Conservation (phyloP, 53 echinoderm and acorn worm species). For the Antedon mediterranea region DNA sequence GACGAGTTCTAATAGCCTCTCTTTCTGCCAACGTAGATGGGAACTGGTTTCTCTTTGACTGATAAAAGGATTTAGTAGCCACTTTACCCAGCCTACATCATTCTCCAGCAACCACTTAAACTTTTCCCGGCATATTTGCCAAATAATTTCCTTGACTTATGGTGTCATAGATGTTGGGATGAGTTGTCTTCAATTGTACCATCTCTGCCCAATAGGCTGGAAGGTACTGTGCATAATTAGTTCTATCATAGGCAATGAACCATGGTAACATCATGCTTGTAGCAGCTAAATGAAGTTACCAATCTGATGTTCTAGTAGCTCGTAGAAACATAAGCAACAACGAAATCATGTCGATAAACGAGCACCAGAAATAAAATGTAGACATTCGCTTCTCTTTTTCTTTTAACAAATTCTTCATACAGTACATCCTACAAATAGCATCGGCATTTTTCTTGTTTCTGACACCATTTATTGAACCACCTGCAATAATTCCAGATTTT, state of each 20-base stretch:
- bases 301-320: constrained; percentile 24
- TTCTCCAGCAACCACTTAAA: constrained; percentile 33
- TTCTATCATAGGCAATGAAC: constrained; percentile 45
- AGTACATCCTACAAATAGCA: constrained; percentile 20
- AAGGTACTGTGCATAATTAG: constrained; percentile 40
- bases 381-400: background rate
- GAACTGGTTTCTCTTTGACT: too few relatives aligned
- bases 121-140: constrained; percentile 8
- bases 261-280: constrained; percentile 37
- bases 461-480: constrained; percentile 19
- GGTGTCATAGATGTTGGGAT: constrained; percentile 24
- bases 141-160: constrained; percentile 10
- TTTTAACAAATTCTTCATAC: constrained; percentile 14
- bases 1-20: too few relatives aligned
- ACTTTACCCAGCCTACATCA: constrained; percentile 23
- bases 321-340: constrained; percentile 12
- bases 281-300: constrained; percentile 39
- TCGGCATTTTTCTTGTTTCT: constrained; percentile 25
- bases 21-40: too few relatives aligned
- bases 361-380: constrained; percentile 22
- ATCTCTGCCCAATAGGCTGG: constrained; percentile 50
- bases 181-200: constrained; percentile 18
- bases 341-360: constrained; percentile 16
- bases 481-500: constrained; percentile 19
- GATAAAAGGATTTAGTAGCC: constrained; percentile 13